Percentiles rank a stretch among this genome's conserved stretches.
Evolutionary conservation across 2,888 invertebrate genomes (phyloP).

Genomic region (Ariolimax columbianus): DNA sequence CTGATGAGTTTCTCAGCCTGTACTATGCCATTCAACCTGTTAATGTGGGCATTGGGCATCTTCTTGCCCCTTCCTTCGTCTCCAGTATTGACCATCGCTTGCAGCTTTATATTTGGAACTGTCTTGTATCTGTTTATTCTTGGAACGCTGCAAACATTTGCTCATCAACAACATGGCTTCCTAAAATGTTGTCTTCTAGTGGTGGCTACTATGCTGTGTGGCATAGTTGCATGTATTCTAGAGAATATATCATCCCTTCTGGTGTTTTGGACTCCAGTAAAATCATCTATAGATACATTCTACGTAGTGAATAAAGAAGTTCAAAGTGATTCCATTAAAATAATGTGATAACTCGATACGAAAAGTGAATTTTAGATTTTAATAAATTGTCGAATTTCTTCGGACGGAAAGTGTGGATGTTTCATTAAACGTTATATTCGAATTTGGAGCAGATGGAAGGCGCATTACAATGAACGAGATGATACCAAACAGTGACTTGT

Average conservation of each 20-base stretch:
- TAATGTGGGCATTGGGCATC: background rate
- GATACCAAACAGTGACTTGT: too few species aligned
- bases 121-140: conserved; percentile 37
- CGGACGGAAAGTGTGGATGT: too few species aligned
- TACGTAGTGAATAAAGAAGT: conserved; percentile 33
- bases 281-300: conserved; percentile 5
- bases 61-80: conserved; percentile 44
- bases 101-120: conserved; percentile 28
- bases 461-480: too few species aligned
- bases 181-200: conserved; percentile 15
- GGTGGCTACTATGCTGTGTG: conserved; percentile 34
- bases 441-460: too few species aligned
- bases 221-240: conserved; percentile 19
- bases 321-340: conserved; percentile 8
- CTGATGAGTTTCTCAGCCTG: conserved; percentile 65
- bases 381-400: too few species aligned
- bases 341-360: too few species aligned
- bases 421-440: too few species aligned
- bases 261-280: conserved; percentile 36
- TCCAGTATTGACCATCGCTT: background rate
- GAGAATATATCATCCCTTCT: conserved; percentile 29
- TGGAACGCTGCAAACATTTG: conserved; percentile 38
- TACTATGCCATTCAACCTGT: conserved; percentile 61
- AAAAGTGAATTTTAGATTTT: too few species aligned
- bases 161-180: conserved; percentile 18